Base-by-base conservation (phyloP, 2,113 vertebrate species). In the Otus sunia region DNA sequence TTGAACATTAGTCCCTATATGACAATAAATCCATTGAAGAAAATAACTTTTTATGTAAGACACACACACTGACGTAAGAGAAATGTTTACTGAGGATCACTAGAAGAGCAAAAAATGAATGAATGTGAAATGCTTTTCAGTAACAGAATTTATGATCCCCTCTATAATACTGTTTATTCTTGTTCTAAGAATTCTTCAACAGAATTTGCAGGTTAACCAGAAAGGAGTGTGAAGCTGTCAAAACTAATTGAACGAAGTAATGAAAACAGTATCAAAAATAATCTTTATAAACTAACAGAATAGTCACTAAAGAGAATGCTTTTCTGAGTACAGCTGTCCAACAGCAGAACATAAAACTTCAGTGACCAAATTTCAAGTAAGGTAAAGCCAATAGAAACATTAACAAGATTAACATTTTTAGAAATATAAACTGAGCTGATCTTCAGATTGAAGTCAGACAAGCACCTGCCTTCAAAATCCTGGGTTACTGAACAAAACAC, bases 231-330 rank as follows among this genome's bases (percentile, higher is more conserved):
- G 27, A 86, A 85, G 41, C 7, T 77, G 69, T 34, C 34, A 29
- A 64, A 88, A 49, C 69, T 72, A 81, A 39, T 72, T 95, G 50
- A 94, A 94, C 63, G 81, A 89, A 87, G 72, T 71, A 66, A 58
- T 72, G 22, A 79, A 90, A 92, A 80, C 50, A 88, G 20, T 37
- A 76, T 49, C 55, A 90, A 90, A 74, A 60, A 49, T 78, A 72
- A 90, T 60, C 68, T 85, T 55, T 90, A 87, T 76, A 82, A 92
- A 76, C 50, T 77, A 89, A 91, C 43, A 82, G 68, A 83, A 94
- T 59, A 89, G 55, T 59, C 52, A 87, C 53, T 56, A 34, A 47
- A 79, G 34, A 77, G 66, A 87, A 72, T 43, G 67, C 66, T 72
- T 58, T 53, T 64, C 52, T 55, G 32, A 72, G 34, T 17, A 26